phyloP scores from a whole-genome alignment of 2,797 vertebrate genomes.

The Neosalanx taihuensis region DNA sequence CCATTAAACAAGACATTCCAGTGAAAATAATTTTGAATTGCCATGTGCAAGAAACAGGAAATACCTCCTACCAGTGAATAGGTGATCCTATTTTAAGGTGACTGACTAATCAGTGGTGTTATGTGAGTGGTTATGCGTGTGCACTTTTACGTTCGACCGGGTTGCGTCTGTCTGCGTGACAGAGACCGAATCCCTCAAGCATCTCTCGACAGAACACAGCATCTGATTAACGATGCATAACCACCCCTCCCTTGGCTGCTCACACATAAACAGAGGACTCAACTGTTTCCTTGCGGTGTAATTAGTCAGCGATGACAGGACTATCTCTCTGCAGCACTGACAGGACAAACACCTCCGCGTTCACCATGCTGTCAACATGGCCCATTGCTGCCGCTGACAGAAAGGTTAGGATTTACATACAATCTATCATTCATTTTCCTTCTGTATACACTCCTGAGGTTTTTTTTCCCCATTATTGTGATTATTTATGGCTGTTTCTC shows the following conservation, averaged over 20 bases:
- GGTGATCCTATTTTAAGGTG: background rate
- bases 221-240: constrained; percentile 71
- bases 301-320: constrained; percentile 69
- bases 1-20: background rate
- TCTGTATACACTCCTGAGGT: background rate
- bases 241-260: constrained; percentile 59
- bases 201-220: constrained; percentile 22
- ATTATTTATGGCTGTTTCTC: constrained; percentile 9
- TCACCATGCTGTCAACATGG: background rate
- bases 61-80: background rate
- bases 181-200: constrained; percentile 34
- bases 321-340: constrained; percentile 42
- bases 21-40: background rate
- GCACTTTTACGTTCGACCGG: background rate
- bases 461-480: background rate
- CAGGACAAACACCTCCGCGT: background rate
- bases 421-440: constrained; percentile 1
- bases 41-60: background rate
- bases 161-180: constrained; percentile 9
- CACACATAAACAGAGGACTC: constrained; percentile 69
- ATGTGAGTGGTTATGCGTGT: background rate
- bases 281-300: constrained; percentile 65
- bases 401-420: constrained; percentile 5
- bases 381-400: background rate
- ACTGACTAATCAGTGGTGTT: constrained; percentile 18